Evolutionary conservation across 2,113 vertebrate genomes (phyloP), one percentile per base, ranked within the genome.

Genomic region (Pygathrix nemaeus): DNA sequence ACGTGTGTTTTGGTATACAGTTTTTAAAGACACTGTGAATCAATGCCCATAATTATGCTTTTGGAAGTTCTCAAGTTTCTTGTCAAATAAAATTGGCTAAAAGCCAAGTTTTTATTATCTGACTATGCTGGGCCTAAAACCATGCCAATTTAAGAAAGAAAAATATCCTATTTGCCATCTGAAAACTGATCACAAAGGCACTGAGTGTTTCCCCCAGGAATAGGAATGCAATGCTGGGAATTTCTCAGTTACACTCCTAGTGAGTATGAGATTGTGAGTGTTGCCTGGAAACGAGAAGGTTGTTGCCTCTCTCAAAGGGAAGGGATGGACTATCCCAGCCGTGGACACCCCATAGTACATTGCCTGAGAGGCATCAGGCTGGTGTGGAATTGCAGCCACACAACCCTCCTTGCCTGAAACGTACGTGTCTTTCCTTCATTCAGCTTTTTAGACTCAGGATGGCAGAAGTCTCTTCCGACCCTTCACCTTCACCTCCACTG

Each of bases 1-100:
- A 17, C 50, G n/a, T 84, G 68, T 57, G 30, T 83, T 87, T 81
- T 70, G 25, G 32, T 95, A 12, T 40, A 68, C 45, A 10, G 18
- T 81, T 66, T 87, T 52, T 79, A 59, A 96, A 85, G 85, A 83
- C n/a, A 35, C 30, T 75, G 85, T 75, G 85, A 96, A 72, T 84
- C 76, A 92, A 93, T 75, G 23, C 48, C n/a, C 55, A 45, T 21
- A 48, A 61, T 25, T 23, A n/a, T 23, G 35, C 16, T 72, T 82
- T 81, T 30, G n/a, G 35, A 95, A 94, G 11, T 91, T n/a, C 40
- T 91, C 50, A 78, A 93, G 52, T 66, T 48, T 64, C 57, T 87
- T 93, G 82, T 48, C 61, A 94, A 91, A 93, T 66, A 80, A 94
- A 87, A 48, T 38, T 90, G 91, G 38, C 43, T 64, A 45, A 61